Evolutionary conservation across 2,797 vertebrate genomes (phyloP).

Genomic region (Gouania willdenowi): DNA sequence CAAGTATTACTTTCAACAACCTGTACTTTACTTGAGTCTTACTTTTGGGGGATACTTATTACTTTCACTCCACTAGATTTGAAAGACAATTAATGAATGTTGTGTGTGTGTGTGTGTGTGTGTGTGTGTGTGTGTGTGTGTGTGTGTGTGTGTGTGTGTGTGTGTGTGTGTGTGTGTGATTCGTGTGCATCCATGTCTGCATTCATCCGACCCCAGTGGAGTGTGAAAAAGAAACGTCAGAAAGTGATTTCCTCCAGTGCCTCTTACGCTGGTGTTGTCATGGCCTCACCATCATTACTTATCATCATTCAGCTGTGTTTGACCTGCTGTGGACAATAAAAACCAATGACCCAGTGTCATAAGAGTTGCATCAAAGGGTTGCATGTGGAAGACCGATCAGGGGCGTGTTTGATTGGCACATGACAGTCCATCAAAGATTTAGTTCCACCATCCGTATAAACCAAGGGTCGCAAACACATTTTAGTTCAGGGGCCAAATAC

Average conservation of each 20-base stretch:
- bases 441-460: too few species aligned
- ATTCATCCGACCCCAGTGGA: conserved; percentile 1
- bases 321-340: conserved; percentile 21
- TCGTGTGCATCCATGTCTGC: conserved; percentile 8
- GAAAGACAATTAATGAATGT: conserved; percentile 15
- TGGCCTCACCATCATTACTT: conserved; percentile 27
- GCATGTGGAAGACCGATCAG: conserved; percentile 26
- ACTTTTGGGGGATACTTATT: too few species aligned
- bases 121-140: neutral
- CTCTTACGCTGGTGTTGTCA: conserved; percentile 32
- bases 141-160: neutral
- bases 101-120: neutral
- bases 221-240: conserved; percentile 26
- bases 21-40: too few species aligned
- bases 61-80: too few species aligned
- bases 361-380: conserved; percentile 32
- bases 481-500: too few species aligned
- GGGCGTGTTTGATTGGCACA: conserved; percentile 18
- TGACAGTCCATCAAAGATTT: conserved; percentile 33
- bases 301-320: conserved; percentile 31
- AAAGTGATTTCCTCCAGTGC: conserved; percentile 22
- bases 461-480: too few species aligned
- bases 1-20: too few species aligned
- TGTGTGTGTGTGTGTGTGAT: neutral
- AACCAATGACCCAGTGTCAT: conserved; percentile 25